Conservation (phyloP, 2,113 vertebrate species). For the Pandion haliaetus region DNA sequence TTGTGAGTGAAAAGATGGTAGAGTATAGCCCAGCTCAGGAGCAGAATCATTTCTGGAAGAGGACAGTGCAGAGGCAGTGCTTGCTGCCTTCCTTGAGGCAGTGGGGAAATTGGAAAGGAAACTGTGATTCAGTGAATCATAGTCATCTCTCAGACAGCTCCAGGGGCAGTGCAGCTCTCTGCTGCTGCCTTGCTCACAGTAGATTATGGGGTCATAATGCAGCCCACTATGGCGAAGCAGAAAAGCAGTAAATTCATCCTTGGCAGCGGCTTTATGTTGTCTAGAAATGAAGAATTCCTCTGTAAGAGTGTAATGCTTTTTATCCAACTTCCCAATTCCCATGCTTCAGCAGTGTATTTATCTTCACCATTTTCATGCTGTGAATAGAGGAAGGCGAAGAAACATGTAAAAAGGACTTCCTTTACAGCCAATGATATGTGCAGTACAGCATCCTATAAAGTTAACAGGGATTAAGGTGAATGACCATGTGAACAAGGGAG, state of each 20-base stretch:
- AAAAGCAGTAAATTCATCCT: slow-evolving; percentile 18
- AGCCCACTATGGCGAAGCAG: neutral
- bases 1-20: neutral
- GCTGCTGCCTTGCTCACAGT: neutral
- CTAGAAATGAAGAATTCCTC: slow-evolving; percentile 27
- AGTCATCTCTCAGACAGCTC: neutral
- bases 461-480: slow-evolving; percentile 38
- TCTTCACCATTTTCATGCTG: neutral
- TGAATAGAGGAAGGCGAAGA: neutral
- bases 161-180: neutral
- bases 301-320: neutral
- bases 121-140: neutral
- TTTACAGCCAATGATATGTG: neutral
- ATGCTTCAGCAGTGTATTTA: slow-evolving; percentile 12
- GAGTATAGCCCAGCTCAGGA: neutral
- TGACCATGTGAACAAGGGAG: neutral
- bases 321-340: neutral
- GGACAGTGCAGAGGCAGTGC: neutral
- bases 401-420: neutral
- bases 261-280: neutral
- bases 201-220: neutral
- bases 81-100: neutral
- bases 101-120: neutral
- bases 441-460: neutral
- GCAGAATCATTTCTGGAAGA: neutral